Base-by-base conservation (phyloP, 2,888 invertebrate species). In the Phalera bucephala region DNA sequence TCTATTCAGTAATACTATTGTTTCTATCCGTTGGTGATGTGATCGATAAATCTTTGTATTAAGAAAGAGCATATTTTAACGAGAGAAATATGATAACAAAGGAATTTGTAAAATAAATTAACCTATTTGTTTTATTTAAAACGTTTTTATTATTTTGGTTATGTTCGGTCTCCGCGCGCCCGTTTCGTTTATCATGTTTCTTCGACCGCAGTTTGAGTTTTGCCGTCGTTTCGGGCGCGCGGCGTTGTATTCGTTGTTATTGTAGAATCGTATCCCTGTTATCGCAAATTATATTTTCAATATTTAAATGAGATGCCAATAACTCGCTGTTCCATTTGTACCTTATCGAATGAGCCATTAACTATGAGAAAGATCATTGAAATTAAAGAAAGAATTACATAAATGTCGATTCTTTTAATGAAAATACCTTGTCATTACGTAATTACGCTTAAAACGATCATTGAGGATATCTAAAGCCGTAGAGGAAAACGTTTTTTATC, bases 51-150 rank as follows among this genome's bases (percentile, higher is more conserved):
- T 88, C 88, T 87, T 88, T 88, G 88, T 87, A 88, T 80, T 81
- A 80, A 52, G 81, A 82, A 72, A 81, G 85, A 88, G 78, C 81
- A 81, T 89, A 88, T 87, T 88, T 84, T 88, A 87, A 87, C 77
- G 82, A 88, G 87, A 89, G 88, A 86, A 88, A 88, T 86, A 89
- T 88, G 88, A 88, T 88, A 88, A 87, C 87, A 83, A 84, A 87
- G 83, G 84, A 86, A 86, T 87, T 88, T 88, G 82, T 87, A 86
- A 86, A 88, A 88, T 87, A 85, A 88, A 89, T 86, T 89, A 86
- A 88, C 82, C 72, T 84, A 88, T 85, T 88, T 85, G 89, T 89
- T 88, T 89, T 87, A 88, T 89, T 88, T 85, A 70, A 74, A 73
- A 58, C n/a, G 64, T 59, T 59, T 66, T 69, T 66, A 73, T 72